Evolutionary conservation across 1,140 invertebrate genomes (phyloP).

Genomic region (Nephotettix cincticeps): DNA sequence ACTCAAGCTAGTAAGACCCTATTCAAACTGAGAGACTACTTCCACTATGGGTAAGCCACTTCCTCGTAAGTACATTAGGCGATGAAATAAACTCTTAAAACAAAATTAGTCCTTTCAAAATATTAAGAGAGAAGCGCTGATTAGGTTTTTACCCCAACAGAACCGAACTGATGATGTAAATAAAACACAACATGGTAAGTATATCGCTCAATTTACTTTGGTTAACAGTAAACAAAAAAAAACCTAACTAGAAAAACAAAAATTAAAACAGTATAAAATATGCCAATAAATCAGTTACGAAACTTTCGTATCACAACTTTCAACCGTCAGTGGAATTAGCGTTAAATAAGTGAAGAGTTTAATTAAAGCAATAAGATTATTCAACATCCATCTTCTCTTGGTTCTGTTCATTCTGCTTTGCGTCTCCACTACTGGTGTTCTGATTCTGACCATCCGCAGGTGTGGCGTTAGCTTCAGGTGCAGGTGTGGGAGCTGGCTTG

Average conservation of each 20-base stretch:
- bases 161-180: too few relatives aligned
- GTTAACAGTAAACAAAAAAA: not conserved
- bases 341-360: not conserved
- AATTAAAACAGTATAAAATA: not conserved
- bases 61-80: too few relatives aligned
- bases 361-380: conserved; percentile 29
- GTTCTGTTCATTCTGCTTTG: conserved; percentile 39
- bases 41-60: too few relatives aligned
- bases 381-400: conserved; percentile 57
- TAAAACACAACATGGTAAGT: too few relatives aligned
- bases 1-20: too few relatives aligned
- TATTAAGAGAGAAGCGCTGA: too few relatives aligned
- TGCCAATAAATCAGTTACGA: not conserved
- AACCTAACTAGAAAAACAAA: not conserved
- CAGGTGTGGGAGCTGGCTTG: conserved; percentile 56
- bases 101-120: too few relatives aligned
- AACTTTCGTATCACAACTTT: conserved; percentile 1
- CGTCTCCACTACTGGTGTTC: conserved; percentile 32
- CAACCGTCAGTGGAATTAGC: conserved; percentile 38
- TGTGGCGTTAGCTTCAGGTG: conserved; percentile 44
- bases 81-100: too few relatives aligned
- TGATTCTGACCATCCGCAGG: conserved; percentile 34
- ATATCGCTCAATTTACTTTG: too few relatives aligned
- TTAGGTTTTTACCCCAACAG: too few relatives aligned
- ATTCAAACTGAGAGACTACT: too few relatives aligned